These are phyloP conservation scores for Drosophila parabipectinata DNA, from an alignment of 1,140 invertebrate species.

Conservation along the genomic window DNA sequence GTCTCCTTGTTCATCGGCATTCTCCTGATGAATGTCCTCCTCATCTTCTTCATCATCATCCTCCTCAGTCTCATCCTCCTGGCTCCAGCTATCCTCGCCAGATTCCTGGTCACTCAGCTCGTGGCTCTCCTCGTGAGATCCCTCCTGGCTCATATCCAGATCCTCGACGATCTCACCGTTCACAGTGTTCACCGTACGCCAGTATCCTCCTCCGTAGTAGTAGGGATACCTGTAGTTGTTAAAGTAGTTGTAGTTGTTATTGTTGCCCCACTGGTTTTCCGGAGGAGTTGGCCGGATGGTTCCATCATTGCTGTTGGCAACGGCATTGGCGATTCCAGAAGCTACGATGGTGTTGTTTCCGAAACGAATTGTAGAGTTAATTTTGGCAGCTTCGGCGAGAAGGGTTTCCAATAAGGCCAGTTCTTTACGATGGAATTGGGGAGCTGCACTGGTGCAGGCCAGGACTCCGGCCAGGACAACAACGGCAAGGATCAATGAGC, in stretches of 20 bases:
- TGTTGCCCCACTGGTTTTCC: not conserved
- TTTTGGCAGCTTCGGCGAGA: slow-evolving; percentile 6
- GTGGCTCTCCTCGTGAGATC: slow-evolving; percentile 5
- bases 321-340: slow-evolving; percentile 27
- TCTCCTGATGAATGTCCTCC: not conserved
- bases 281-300: not conserved
- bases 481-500: slow-evolving; percentile 24
- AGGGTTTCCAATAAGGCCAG: slow-evolving; percentile 18
- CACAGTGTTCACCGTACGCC: not conserved
- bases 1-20: not conserved
- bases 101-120: slow-evolving; percentile 18
- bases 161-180: slow-evolving; percentile 18
- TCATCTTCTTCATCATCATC: slow-evolving; percentile 14
- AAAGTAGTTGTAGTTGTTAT: not conserved
- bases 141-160: slow-evolving; percentile 4
- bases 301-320: slow-evolving; percentile 17
- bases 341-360: slow-evolving; percentile 45
- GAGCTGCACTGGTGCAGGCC: slow-evolving; percentile 33
- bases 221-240: slow-evolving; percentile 14
- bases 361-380: slow-evolving; percentile 31
- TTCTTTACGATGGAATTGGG: slow-evolving; percentile 14
- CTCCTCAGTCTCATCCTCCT: slow-evolving; percentile 7
- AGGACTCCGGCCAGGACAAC: slow-evolving; percentile 37
- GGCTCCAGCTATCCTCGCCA: slow-evolving; percentile 10
- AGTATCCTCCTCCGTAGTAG: slow-evolving; percentile 18